These are phyloP conservation scores for Yasuhikotakia modesta DNA, from an alignment of 2,797 vertebrate species.

Conservation along the genomic window DNA sequence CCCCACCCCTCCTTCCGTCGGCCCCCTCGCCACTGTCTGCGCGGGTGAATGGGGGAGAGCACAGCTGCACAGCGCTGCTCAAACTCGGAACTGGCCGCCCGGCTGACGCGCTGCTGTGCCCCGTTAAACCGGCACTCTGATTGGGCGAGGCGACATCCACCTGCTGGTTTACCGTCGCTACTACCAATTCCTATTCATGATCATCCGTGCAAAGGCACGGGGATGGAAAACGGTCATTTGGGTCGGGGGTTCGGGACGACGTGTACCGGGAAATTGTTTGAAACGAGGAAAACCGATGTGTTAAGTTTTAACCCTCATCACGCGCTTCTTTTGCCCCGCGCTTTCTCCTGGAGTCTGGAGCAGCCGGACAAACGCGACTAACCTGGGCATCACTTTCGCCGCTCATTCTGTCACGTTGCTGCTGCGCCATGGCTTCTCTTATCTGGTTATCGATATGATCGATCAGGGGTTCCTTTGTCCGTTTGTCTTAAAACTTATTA, in stretches of 20 bases:
- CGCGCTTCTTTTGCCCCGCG: neutral
- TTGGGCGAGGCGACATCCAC: constrained; percentile 56
- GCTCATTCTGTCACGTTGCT: constrained; percentile 37
- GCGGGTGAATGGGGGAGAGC: constrained; percentile 75
- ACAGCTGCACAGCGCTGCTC: constrained; percentile 74
- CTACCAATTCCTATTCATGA: constrained; percentile 30
- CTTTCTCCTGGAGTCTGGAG: constrained; percentile 27
- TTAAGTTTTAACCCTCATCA: constrained; percentile 40
- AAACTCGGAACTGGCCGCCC: constrained; percentile 66
- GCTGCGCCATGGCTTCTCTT: constrained; percentile 44
- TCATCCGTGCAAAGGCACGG: constrained; percentile 21
- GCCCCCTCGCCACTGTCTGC: constrained; percentile 58
- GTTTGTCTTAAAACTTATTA: constrained; percentile 33
- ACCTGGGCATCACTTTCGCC: constrained; percentile 19
- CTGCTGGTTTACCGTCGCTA: constrained; percentile 50
- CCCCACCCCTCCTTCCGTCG: constrained; percentile 44
- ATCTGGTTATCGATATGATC: constrained; percentile 38
- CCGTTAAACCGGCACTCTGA: constrained; percentile 46
- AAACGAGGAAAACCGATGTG: constrained; percentile 41
- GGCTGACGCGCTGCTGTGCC: constrained; percentile 38
- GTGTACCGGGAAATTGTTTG: too few relatives aligned
- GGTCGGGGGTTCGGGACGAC: constrained; percentile 21
- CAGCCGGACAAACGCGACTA: constrained; percentile 28
- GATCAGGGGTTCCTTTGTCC: constrained; percentile 22
- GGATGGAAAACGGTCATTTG: constrained; percentile 29